Base-by-base conservation (phyloP, 2,113 vertebrate genomes). In the Carassius gibelio region DNA sequence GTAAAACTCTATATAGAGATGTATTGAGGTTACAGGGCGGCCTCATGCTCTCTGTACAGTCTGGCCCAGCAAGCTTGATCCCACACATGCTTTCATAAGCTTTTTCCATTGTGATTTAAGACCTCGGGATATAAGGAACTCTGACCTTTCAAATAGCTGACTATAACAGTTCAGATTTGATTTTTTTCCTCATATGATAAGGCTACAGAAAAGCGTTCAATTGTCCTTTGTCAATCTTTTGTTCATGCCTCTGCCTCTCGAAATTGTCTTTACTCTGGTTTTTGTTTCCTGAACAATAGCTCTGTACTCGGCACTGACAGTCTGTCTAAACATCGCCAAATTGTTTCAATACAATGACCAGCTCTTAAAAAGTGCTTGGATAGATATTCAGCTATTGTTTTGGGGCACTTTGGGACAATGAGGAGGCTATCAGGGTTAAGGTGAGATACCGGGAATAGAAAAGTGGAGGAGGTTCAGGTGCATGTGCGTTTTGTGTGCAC, bases 111-210 rank as follows among this genome's bases (percentile, higher is more conserved):
- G 91, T 90, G 91, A 92, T 90, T 90, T 89, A 84, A 92, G 92
- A 91, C 93, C 90, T 84, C 55, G 48, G 88, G 89, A 91, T 91
- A 90, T 89, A 92, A 90, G 86, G 90, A 90, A 88, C 90, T 89
- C 90, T 92, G 93, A 94, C 93, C 92, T 94, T 94, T 92, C 89
- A 92, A 93, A 92, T 81, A 88, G 86, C 92, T 93, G 93, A 92
- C 92, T 90, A 85, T 88, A 91, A 91, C 90, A 88, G 86, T 77
- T 87, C 84, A 87, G 88, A 91, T 92, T 91, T 91, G 84, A 92
- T 93, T 90, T 86, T 92, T 89, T 38, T 57, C 8, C 80, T 81
- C 84, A 87, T 36, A 72, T 90, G 90, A 93, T 92, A 87, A 80
- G 69, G 87, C 84, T 92, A 89, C 81, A 83, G 85, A 76, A 85